Percentiles rank a stretch among this genome's conserved stretches.
phyloP scores from a whole-genome alignment of 2,888 invertebrate species.

The Tenthredo livida region DNA sequence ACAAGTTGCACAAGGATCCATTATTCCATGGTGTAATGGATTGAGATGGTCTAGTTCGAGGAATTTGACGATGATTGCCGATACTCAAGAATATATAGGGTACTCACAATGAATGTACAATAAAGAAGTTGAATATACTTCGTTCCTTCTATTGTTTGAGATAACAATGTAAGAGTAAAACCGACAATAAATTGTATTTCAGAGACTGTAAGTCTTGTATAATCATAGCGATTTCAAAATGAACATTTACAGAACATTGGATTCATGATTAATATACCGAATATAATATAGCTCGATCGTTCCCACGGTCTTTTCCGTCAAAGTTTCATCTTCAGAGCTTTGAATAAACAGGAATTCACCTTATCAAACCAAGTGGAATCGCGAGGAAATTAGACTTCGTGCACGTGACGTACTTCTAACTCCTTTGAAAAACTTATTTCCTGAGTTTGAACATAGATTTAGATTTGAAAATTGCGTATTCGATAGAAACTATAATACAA shows the following conservation, averaged over 20 bases:
- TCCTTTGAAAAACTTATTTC: background rate
- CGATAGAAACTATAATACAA: too few species aligned
- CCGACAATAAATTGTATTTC: background rate
- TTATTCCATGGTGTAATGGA: background rate
- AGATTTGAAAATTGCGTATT: background rate
- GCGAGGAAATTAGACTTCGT: background rate
- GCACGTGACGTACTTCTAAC: background rate
- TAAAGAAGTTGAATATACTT: background rate
- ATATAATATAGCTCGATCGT: background rate
- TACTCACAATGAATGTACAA: background rate
- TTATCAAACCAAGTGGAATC: background rate
- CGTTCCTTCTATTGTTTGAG: background rate
- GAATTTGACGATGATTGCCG: background rate
- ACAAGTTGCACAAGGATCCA: too few species aligned
- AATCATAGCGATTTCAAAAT: background rate
- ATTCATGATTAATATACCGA: background rate
- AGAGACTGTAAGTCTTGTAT: background rate
- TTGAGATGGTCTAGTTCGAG: background rate
- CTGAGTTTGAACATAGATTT: background rate
- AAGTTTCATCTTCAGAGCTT: background rate
- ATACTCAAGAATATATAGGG: background rate
- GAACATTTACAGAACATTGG: background rate
- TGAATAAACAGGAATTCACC: background rate
- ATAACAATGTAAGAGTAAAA: constrained; percentile 1
- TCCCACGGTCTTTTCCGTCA: background rate